These are phyloP conservation scores for Hydropotes inermis DNA, from an alignment of 2,113 vertebrate genomes.

Conservation along the genomic window DNA sequence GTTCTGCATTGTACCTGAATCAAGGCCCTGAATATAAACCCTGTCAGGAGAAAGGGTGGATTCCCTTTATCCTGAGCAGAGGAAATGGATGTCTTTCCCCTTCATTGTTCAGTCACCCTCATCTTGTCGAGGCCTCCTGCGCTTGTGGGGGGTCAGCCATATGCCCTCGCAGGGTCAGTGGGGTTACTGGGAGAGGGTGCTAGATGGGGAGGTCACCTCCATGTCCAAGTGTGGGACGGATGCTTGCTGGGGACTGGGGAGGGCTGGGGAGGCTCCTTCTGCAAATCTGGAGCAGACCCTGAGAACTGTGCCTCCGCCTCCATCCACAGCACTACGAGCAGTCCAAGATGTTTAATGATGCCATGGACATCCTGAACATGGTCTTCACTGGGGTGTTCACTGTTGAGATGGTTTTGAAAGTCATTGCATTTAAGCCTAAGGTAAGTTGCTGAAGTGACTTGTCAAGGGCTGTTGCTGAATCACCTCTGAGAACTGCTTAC, in stretches of 20 bases:
- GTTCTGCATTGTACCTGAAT: background rate
- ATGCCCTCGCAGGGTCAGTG: background rate
- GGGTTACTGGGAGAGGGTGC: background rate
- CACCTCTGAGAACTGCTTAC: slow-evolving; percentile 41
- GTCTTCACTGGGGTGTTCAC: slow-evolving; percentile 98
- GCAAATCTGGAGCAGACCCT: background rate
- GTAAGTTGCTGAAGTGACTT: slow-evolving; percentile 82
- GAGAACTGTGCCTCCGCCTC: slow-evolving; percentile 42
- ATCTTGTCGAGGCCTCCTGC: background rate
- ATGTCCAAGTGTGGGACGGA: background rate
- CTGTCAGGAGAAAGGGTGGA: slow-evolving; percentile 3
- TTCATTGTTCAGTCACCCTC: slow-evolving; percentile 15
- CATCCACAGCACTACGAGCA: slow-evolving; percentile 93
- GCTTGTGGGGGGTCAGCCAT: background rate
- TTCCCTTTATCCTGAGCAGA: slow-evolving; percentile 7
- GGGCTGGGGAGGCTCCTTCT: background rate
- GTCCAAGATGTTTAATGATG: slow-evolving; percentile 94
- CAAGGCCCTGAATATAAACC: background rate
- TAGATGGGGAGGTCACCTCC: background rate
- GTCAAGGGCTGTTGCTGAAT: slow-evolving; percentile 53
- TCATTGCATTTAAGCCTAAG: slow-evolving; percentile 99
- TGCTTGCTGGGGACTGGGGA: background rate
- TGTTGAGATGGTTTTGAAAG: slow-evolving; percentile 98
- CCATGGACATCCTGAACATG: slow-evolving; percentile 99
- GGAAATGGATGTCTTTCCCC: background rate